Conservation (phyloP, 2,113 vertebrate genomes). For the Mugil cephalus region DNA sequence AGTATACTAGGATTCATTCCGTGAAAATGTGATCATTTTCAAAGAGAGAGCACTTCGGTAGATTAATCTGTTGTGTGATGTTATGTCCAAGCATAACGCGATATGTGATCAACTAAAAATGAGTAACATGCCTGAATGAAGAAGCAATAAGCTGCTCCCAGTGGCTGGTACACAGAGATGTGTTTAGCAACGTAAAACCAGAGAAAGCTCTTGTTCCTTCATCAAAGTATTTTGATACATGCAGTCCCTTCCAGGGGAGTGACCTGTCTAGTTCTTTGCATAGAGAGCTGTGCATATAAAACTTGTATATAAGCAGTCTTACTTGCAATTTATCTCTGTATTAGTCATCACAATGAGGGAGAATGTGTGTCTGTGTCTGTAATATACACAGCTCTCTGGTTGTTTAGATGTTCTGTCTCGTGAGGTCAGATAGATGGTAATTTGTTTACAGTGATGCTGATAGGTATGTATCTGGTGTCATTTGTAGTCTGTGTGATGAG, state of each 20-base stretch:
- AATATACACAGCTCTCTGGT: constrained; percentile 63
- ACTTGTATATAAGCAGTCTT: constrained; percentile 24
- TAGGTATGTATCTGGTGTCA: constrained; percentile 56
- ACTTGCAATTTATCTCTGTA: constrained; percentile 54
- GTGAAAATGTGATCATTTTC: constrained; percentile 18
- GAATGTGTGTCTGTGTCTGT: constrained; percentile 51
- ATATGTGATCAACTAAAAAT: neutral
- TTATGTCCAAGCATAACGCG: too few relatives aligned
- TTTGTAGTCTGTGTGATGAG: constrained; percentile 45
- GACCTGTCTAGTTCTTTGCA: neutral
- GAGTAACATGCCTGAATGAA: neutral
- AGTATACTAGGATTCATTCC: neutral
- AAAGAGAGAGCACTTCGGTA: neutral
- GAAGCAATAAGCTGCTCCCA: too few relatives aligned
- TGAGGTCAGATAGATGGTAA: constrained; percentile 66
- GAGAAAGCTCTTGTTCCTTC: neutral
- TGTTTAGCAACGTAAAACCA: too few relatives aligned
- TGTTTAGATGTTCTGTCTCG: constrained; percentile 77
- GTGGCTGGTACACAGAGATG: neutral
- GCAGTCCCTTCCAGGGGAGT: neutral
- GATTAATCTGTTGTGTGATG: neutral
- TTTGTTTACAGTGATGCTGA: constrained; percentile 64
- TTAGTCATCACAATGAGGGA: constrained; percentile 51
- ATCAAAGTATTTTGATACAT: neutral
- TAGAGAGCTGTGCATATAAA: constrained; percentile 17